phyloP scores from a whole-genome alignment of 92 coral and sea anemone species.

The Micromussa lordhowensis region DNA sequence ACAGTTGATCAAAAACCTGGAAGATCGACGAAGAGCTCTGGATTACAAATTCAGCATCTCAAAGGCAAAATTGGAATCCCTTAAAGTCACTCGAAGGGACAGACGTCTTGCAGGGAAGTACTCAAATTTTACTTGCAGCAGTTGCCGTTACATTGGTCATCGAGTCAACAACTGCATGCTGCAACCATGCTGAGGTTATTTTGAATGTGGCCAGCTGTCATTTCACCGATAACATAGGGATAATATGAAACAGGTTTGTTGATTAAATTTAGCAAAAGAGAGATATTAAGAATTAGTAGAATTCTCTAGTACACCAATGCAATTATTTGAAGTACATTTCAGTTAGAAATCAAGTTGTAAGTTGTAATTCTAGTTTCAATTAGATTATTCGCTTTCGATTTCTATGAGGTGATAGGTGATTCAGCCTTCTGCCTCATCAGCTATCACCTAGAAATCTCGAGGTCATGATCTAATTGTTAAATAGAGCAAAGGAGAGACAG shows the following conservation, averaged over 20 bases:
- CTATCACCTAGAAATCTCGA: neutral
- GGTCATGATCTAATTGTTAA: slow-evolving; percentile 25
- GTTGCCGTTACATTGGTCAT: slow-evolving; percentile 52
- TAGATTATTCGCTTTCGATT: no score
- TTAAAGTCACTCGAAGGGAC: slow-evolving; percentile 27
- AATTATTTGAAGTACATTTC: slow-evolving; percentile 15
- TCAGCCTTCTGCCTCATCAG: no score
- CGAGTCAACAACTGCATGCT: slow-evolving; percentile 49
- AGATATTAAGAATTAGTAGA: slow-evolving; percentile 13
- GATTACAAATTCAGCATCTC: slow-evolving; percentile 47
- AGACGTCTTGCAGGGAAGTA: slow-evolving; percentile 42
- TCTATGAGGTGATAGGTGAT: no score
- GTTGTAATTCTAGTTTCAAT: slow-evolving; percentile 23
- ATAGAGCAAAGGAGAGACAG: neutral
- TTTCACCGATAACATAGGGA: slow-evolving; percentile 50
- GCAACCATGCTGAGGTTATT: slow-evolving; percentile 41
- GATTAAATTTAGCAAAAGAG: neutral
- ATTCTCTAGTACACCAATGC: slow-evolving; percentile 9
- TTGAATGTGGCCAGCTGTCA: slow-evolving; percentile 42
- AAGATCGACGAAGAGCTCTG: slow-evolving; percentile 41
- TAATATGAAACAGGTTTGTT: slow-evolving; percentile 21
- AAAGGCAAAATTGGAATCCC: slow-evolving; percentile 58
- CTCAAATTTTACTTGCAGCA: slow-evolving; percentile 60
- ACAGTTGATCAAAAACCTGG: slow-evolving; percentile 48
- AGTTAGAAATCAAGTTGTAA: slow-evolving; percentile 25